Evolutionary conservation across 2,113 vertebrate species (phyloP).

Genomic region (Syrrhaptes paradoxus): DNA sequence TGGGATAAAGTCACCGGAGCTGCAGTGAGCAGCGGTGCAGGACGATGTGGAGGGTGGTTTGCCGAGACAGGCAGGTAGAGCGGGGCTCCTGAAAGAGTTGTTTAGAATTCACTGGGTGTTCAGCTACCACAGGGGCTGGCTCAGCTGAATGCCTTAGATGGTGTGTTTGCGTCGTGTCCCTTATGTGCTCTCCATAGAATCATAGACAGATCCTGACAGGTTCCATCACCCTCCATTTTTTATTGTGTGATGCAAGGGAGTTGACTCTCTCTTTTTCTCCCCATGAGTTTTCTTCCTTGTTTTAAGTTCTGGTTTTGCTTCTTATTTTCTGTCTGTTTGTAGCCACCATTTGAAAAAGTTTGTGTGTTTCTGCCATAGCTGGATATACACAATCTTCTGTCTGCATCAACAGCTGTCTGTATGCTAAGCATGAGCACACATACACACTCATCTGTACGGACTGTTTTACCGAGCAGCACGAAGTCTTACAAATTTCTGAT

Average conservation of each 20-base stretch:
- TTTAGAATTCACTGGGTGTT: background rate
- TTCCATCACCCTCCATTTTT: background rate
- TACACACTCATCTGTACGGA: background rate
- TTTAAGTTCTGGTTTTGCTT: background rate
- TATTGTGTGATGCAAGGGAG: background rate
- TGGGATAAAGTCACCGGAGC: background rate
- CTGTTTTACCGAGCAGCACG: background rate
- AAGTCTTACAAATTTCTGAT: background rate
- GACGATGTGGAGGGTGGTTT: background rate
- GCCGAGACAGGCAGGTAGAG: background rate
- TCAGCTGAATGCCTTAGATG: background rate
- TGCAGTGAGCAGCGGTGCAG: background rate
- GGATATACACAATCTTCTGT: background rate
- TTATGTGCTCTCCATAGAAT: background rate
- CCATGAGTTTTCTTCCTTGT: background rate
- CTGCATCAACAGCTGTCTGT: background rate
- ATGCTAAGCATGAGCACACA: background rate
- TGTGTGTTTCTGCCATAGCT: background rate
- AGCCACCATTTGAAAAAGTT: background rate
- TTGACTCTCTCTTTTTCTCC: background rate
- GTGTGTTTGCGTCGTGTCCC: background rate
- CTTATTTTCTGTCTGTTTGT: background rate
- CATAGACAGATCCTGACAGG: background rate
- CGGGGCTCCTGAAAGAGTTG: background rate
- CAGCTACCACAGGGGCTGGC: background rate